Conservation (phyloP, 92 coral and sea anemone species). For the Epizoanthus stellaris region DNA sequence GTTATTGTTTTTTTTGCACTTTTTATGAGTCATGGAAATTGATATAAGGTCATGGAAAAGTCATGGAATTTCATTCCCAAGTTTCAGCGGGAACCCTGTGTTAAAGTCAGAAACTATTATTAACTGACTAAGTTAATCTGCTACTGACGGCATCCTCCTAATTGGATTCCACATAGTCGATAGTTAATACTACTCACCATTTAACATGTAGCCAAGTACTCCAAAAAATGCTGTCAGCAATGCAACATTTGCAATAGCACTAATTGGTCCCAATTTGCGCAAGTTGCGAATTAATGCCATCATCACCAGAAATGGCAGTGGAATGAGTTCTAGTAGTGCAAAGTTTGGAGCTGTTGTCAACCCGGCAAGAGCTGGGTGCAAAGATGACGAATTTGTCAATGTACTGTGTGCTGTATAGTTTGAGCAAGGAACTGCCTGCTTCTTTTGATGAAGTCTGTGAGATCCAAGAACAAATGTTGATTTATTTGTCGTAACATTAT, state of each 20-base stretch:
- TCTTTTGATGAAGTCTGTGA: conserved; percentile 26
- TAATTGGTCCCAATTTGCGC: conserved; percentile 92
- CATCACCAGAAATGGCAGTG: conserved; percentile 83
- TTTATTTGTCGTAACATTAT: conserved; percentile 14
- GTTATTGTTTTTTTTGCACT: no score
- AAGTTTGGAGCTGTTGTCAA: conserved; percentile 75
- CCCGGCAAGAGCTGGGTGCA: conserved; percentile 52
- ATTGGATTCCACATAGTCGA: no score
- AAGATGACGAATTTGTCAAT: conserved; percentile 56
- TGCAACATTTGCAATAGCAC: conserved; percentile 92
- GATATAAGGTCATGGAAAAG: no score
- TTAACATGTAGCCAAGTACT: conserved; percentile 74
- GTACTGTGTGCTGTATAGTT: conserved; percentile 23
- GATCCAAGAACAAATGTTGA: conserved; percentile 28
- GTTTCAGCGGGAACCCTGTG: no score
- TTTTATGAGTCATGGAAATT: no score
- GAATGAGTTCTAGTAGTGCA: conserved; percentile 79
- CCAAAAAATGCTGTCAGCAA: conserved; percentile 91
- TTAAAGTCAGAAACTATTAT: no score
- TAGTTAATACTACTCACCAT: conserved; percentile 59
- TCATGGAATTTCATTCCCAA: no score
- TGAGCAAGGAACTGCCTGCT: neutral
- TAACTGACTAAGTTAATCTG: no score
- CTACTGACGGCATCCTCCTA: no score
- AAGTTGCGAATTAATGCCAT: conserved; percentile 89